Base-by-base conservation (phyloP, 2,113 vertebrate species). In the Zootoca vivipara region DNA sequence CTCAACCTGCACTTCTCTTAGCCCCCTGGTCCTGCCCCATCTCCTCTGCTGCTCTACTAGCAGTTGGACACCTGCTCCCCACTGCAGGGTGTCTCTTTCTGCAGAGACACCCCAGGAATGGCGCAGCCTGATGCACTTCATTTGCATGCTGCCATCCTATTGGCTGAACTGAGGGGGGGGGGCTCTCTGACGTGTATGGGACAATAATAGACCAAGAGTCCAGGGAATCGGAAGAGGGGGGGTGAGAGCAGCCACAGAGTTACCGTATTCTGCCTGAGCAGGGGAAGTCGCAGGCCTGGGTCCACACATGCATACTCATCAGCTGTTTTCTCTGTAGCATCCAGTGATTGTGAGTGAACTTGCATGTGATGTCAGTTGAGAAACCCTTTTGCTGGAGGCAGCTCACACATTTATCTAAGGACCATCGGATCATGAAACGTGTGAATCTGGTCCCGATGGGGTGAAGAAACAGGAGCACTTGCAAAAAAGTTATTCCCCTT, bases 191-290 rank as follows among this genome's bases (percentile, higher is more conserved):
- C 72, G 42, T 38, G 73, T n/a, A 56, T 28, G 74, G 81, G 73
- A 77, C 81, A 88, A 88, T 52, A 88, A 88, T 88, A 88, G 81
- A 83, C n/a, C 22, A 7, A n/a, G n/a, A 35, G 58, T 58, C 33
- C 38, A 75, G 80, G 46, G 87, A 88, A 35, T 83, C 18, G 26
- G 70, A 0, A 3, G 42, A 8, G 12, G 67, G 24, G 2, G 65
- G 10, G 52, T 30, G 30, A 58, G 64, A 62, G 26, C 46, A 35
- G 58, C 33, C 1, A 13, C 42, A 12, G 42, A 9, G 26, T 77
- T 88, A 88, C 83, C 87, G 8, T 62, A 62, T 62, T 62, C 58
- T 62, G 58, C 18, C 58, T 62, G 18, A 62, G 18, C 58, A 62
- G 16, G 58, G 58, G 58, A 62, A 62, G 18, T 16, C 10, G 46